Evolutionary conservation across 1,140 invertebrate species (phyloP).

Genomic region (Drosophila watanabei): DNA sequence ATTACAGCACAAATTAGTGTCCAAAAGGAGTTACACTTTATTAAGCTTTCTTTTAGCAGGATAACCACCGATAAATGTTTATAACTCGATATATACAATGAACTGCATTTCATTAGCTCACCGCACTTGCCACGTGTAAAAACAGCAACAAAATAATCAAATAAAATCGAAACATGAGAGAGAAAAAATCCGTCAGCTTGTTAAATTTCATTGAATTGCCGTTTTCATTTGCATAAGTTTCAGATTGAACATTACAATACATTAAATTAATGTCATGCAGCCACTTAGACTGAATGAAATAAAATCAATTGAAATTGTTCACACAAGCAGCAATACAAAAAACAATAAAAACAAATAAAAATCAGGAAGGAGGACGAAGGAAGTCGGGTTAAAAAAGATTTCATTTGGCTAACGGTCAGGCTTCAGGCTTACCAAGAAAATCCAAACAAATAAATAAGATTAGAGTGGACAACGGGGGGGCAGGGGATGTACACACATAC

Average conservation of each 20-base stretch:
- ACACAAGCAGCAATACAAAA: constrained; percentile 30
- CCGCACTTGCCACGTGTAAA: constrained; percentile 43
- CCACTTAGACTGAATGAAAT: constrained; percentile 63
- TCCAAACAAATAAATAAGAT: constrained; percentile 39
- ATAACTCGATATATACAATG: constrained; percentile 37
- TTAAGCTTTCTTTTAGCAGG: constrained; percentile 7
- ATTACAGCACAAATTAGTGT: constrained; percentile 1
- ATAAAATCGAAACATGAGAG: background rate
- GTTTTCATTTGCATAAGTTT: constrained; percentile 73
- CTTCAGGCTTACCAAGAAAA: constrained; percentile 24
- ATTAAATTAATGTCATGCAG: constrained; percentile 65
- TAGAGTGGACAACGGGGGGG: constrained; percentile 11
- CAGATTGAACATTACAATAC: constrained; percentile 32
- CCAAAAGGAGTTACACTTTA: constrained; percentile 14
- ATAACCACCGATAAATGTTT: constrained; percentile 8
- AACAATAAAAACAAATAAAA: constrained; percentile 43
- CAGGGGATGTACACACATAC: constrained; percentile 14
- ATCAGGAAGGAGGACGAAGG: background rate
- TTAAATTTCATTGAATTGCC: constrained; percentile 60
- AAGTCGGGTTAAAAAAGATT: constrained; percentile 13
- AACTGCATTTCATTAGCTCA: constrained; percentile 40
- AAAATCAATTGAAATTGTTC: constrained; percentile 64
- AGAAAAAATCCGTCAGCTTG: constrained; percentile 45
- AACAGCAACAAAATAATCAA: constrained; percentile 30
- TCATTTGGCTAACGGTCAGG: constrained; percentile 28